Conservation (phyloP, 2,797 vertebrate species). For the Sebastes baramenuke region DNA sequence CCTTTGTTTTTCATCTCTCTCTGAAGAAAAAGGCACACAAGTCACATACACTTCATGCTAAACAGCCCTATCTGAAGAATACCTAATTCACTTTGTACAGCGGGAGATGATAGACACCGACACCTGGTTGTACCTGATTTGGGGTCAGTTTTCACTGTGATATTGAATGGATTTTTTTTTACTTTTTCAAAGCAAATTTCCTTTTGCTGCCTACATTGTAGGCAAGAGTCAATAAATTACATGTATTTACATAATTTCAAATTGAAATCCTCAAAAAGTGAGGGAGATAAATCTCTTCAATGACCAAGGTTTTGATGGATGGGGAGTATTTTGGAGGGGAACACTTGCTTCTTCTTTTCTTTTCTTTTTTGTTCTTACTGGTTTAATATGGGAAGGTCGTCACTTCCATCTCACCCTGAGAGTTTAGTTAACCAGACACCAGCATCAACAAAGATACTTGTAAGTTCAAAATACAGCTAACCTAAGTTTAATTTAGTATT, state of each 20-base stretch:
- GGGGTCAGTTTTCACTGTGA: constrained; percentile 23
- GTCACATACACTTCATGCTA: constrained; percentile 66
- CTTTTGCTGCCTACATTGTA: constrained; percentile 84
- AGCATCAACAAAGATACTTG: constrained; percentile 35
- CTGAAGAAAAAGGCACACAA: constrained; percentile 77
- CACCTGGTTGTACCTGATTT: constrained; percentile 35
- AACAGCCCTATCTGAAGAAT: constrained; percentile 52
- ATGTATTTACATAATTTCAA: constrained; percentile 90
- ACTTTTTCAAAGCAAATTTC: constrained; percentile 62
- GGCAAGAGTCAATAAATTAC: constrained; percentile 92
- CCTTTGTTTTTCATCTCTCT: constrained; percentile 79
- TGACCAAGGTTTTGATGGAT: constrained; percentile 25
- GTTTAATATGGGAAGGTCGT: constrained; percentile 44
- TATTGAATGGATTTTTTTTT: constrained; percentile 12
- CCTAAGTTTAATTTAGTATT: constrained; percentile 26
- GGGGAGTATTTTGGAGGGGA: constrained; percentile 26
- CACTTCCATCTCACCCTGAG: constrained; percentile 77
- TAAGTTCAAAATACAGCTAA: constrained; percentile 29
- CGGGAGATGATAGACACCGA: constrained; percentile 42
- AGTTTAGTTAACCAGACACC: constrained; percentile 55
- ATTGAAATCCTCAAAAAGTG: constrained; percentile 72
- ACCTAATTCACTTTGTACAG: constrained; percentile 52
- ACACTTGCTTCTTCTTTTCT: not conserved
- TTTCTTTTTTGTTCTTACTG: constrained; percentile 34
- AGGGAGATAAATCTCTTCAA: constrained; percentile 70